A percentile compares a stretch with the other conserved stretches of the same genome.
Conservation (phyloP, 2,113 vertebrate species). For the Phaethon lepturus region DNA sequence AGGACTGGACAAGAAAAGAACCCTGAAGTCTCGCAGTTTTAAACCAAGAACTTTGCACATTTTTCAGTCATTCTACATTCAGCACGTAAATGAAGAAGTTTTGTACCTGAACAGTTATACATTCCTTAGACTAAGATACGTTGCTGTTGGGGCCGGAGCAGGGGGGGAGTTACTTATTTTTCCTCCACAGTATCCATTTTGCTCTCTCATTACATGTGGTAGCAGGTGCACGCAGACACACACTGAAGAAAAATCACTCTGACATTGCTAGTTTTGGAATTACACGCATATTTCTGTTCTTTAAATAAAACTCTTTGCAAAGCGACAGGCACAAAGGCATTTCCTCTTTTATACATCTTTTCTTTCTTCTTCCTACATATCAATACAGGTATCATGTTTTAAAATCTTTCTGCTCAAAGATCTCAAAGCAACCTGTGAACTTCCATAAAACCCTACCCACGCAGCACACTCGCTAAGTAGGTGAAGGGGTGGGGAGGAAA, state of each 20-base stretch:
- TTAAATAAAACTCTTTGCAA: background rate
- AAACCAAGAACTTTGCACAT: background rate
- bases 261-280: background rate
- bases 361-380: background rate
- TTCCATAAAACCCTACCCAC: background rate
- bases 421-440: constrained; percentile 1
- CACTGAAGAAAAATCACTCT: background rate
- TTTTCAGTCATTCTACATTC: background rate
- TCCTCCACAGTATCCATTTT: background rate
- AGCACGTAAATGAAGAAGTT: background rate
- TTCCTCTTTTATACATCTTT: background rate
- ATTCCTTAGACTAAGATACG: background rate
- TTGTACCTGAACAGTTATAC: background rate
- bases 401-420: background rate
- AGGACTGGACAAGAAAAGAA: background rate
- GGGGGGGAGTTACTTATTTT: background rate
- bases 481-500: background rate
- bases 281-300: background rate
- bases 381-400: background rate
- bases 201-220: background rate
- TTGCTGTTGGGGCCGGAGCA: background rate
- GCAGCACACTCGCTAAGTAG: background rate
- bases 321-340: background rate
- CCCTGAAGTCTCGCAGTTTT: background rate
- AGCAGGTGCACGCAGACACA: background rate